Evolutionary conservation across 2,888 invertebrate genomes (phyloP), one percentile per base, ranked within the genome.

Genomic region (Teleogryllus oceanicus): DNA sequence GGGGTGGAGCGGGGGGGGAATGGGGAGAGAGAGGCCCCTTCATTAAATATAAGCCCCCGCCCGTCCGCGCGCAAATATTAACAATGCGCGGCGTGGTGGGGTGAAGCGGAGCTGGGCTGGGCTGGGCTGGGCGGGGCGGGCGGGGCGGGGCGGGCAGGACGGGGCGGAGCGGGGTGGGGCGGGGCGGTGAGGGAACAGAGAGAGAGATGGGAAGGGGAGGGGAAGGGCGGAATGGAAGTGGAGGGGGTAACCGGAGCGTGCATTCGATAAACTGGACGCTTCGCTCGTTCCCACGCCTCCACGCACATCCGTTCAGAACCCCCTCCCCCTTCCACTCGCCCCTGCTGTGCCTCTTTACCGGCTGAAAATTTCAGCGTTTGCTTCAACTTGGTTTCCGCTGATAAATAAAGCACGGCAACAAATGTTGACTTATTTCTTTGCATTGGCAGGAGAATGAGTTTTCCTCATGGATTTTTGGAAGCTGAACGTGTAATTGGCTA

Each of bases 1-100:
- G 8, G 37, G 24, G 5, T 2, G 4, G 37, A 8, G 37, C 37
- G 37, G 37, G 37, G 37, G 10, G 4, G 5, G 37, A 21, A 21
- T 21, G 37, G 4, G 37, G 8, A 8, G 37, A 37, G 37, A 37
- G 37, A 37, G 37, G 37, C 37, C n/a, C 62, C 62, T 62, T 62
- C 62, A 62, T 62, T 62, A 62, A 62, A 62, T 62, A 62, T 62
- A 62, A 62, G 62, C 62, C 62, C n/a, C 62, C n/a, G 62, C 62
- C 16, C 12, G 62, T 13, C 13, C 62, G 62, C 16, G 62, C 62
- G 62, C 62, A 62, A 62, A n/a, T 62, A 62, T 62, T 62, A 62
- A 62, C 62, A 62, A 62, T 62, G 62, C 62, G n/a, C 13, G 13
- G 62, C 16, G n/a, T 62, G 11, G 1, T n/a, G n/a, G n/a, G n/a